phyloP scores from a whole-genome alignment of 2,113 vertebrate species.

The Chelonoidis abingdonii region DNA sequence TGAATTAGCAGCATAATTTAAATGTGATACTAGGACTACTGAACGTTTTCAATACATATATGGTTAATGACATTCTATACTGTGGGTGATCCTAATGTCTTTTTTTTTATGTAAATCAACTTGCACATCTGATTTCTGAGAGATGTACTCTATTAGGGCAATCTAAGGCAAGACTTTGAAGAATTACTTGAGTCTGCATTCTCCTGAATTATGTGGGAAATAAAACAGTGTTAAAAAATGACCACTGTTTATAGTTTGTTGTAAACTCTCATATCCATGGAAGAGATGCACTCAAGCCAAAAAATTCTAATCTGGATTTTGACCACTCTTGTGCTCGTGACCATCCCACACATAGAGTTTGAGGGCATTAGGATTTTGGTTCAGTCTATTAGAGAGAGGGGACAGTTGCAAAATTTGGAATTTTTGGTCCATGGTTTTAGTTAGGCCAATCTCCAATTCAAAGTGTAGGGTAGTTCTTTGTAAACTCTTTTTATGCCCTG shows the following conservation, averaged over 20 bases:
- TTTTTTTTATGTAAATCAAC: constrained; percentile 39
- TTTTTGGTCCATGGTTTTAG: not conserved
- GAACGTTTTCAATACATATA: constrained; percentile 1
- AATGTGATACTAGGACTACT: constrained; percentile 47
- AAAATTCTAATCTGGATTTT: not conserved
- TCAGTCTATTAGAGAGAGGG: not conserved
- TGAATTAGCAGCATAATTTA: constrained; percentile 36
- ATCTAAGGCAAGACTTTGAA: constrained; percentile 30
- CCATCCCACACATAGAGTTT: not conserved
- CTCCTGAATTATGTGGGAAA: constrained; percentile 38
- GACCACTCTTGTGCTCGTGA: not conserved
- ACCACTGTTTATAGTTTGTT: not conserved
- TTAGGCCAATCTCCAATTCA: not conserved
- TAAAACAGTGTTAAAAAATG: constrained; percentile 15
- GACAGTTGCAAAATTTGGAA: not conserved
- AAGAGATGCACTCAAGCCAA: constrained; percentile 23
- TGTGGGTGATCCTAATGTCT: not conserved
- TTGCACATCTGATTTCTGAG: constrained; percentile 11
- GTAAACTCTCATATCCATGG: not conserved
- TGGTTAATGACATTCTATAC: not conserved
- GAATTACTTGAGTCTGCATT: constrained; percentile 62
- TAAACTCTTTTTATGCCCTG: not conserved
- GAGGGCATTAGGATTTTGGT: not conserved
- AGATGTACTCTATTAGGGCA: constrained; percentile 30
- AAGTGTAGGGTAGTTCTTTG: not conserved